These are phyloP conservation scores for Miltochrista miniata DNA, from an alignment of 2,888 invertebrate genomes.

Conservation along the genomic window DNA sequence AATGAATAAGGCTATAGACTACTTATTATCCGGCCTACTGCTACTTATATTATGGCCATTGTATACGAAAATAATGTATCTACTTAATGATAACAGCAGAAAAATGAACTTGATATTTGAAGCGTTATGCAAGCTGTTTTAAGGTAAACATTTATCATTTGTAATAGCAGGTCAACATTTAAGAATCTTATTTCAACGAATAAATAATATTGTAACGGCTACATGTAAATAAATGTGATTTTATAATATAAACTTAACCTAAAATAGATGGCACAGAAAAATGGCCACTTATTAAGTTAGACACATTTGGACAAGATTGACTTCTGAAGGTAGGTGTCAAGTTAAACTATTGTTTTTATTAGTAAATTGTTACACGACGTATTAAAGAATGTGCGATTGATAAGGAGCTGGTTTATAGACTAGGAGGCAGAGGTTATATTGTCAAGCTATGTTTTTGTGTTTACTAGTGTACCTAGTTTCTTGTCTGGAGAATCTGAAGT, in stretches of 20 bases:
- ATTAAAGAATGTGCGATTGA: too few species aligned
- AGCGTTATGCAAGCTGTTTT: background rate
- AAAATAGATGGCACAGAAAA: background rate
- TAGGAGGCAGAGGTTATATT: too few species aligned
- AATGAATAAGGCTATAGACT: too few species aligned
- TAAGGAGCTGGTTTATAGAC: too few species aligned
- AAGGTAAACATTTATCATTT: background rate
- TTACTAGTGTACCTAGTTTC: too few species aligned
- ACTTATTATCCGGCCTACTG: too few species aligned
- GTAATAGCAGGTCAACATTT: background rate
- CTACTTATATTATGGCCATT: too few species aligned
- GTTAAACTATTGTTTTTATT: background rate
- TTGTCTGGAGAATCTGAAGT: too few species aligned
- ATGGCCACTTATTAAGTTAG: background rate
- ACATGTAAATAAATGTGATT: background rate
- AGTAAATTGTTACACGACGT: too few species aligned
- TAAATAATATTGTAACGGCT: background rate
- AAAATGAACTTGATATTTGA: background rate
- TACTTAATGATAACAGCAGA: too few species aligned
- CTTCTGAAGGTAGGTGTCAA: constrained; percentile 1
- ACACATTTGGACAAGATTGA: background rate
- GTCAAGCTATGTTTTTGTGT: too few species aligned
- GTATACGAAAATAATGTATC: too few species aligned
- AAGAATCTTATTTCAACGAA: background rate
- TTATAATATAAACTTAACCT: background rate